Conservation (phyloP, 2,797 vertebrate species). For the Loriculus beryllinus region DNA sequence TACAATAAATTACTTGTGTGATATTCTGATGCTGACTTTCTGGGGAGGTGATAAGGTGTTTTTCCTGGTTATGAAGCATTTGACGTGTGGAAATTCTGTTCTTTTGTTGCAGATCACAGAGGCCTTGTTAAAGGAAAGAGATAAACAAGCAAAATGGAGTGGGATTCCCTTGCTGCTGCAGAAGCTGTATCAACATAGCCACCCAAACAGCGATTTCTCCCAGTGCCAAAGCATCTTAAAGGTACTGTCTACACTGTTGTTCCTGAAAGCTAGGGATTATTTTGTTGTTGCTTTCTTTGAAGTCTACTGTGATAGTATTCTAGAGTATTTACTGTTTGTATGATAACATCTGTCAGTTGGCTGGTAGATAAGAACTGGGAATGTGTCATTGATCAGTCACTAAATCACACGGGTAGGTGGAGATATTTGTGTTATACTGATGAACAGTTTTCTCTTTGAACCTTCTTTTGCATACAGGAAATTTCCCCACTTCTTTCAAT, state of each 20-base stretch:
- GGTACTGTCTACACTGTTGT: conserved; percentile 71
- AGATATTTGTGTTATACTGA: background rate
- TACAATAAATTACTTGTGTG: background rate
- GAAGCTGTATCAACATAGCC: conserved; percentile 90
- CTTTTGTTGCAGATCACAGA: conserved; percentile 82
- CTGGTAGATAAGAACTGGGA: background rate
- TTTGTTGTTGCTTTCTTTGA: background rate
- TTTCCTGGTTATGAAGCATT: background rate
- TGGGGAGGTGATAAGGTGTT: background rate
- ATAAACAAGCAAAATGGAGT: conserved; percentile 94
- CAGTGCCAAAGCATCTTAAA: conserved; percentile 93
- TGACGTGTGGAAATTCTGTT: background rate
- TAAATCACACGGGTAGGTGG: background rate
- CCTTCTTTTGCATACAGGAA: conserved; percentile 75
- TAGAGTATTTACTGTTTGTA: background rate
- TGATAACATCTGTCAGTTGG: background rate
- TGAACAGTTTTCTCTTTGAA: background rate
- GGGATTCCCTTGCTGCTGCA: conserved; percentile 91
- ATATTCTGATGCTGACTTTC: background rate
- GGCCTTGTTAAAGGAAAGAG: conserved; percentile 89
- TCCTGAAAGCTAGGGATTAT: background rate
- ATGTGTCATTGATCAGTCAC: background rate
- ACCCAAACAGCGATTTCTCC: conserved; percentile 92
- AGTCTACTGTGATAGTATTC: background rate
- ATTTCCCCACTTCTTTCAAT: conserved; percentile 95